Conservation (phyloP, 2,113 vertebrate species). For the Pomatorhinus ruficollis region DNA sequence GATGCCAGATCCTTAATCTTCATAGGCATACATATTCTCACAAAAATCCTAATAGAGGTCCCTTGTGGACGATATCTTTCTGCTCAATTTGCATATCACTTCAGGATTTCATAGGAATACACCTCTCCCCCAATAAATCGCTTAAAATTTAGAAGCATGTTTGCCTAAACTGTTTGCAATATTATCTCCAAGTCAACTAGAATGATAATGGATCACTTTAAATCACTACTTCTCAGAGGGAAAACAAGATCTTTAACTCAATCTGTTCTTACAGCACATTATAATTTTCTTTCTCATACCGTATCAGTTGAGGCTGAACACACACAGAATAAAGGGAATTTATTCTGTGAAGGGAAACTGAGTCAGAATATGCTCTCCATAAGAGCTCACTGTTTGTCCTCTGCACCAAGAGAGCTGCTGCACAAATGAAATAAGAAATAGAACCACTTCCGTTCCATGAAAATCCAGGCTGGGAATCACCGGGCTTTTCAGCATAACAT, state of each 20-base stretch:
- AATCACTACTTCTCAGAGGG: neutral
- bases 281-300: neutral
- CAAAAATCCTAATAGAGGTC: conserved; percentile 38
- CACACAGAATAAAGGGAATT: neutral
- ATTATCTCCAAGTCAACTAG: neutral
- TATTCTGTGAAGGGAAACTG: neutral
- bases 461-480: neutral
- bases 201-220: neutral
- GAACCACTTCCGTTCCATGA: neutral
- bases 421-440: neutral
- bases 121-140: neutral
- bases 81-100: neutral
- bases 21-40: conserved; percentile 8
- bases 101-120: neutral
- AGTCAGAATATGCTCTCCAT: fast-evolving
- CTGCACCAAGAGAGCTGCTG: neutral
- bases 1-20: conserved; percentile 58
- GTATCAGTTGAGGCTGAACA: neutral
- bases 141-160: neutral
- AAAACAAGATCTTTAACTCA: neutral
- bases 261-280: neutral
- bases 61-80: neutral
- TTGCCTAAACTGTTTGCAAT: neutral
- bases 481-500: neutral
- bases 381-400: neutral